Percentiles rank a stretch among this genome's conserved stretches.
phyloP scores from a whole-genome alignment of 1,140 invertebrate genomes.

The Hypothenemus hampei region DNA sequence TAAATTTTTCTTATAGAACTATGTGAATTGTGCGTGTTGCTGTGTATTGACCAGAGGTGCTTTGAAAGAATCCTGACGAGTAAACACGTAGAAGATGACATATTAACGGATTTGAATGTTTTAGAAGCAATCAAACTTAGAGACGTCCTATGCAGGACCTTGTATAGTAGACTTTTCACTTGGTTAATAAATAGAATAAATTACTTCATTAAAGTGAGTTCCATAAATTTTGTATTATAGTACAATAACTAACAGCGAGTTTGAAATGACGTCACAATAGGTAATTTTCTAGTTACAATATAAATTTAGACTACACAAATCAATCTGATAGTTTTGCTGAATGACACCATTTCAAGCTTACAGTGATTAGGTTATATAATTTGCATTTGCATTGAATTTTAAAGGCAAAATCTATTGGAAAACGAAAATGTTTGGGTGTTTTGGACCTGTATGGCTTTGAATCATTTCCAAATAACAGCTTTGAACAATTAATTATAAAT shows the following conservation, averaged over 20 bases:
- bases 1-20: constrained; percentile 49
- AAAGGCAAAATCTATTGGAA: constrained; percentile 49
- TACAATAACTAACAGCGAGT: too few relatives aligned
- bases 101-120: constrained; percentile 60
- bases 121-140: constrained; percentile 55
- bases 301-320: too few relatives aligned
- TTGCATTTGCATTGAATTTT: too few relatives aligned
- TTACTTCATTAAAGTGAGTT: constrained; percentile 61
- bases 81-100: constrained; percentile 55
- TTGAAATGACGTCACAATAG: too few relatives aligned
- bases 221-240: too few relatives aligned
- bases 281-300: too few relatives aligned
- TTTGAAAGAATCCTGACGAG: constrained; percentile 56
- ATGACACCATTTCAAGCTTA: too few relatives aligned
- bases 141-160: constrained; percentile 62
- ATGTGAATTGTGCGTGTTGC: constrained; percentile 55
- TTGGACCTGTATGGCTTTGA: constrained; percentile 89
- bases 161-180: constrained; percentile 72
- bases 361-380: too few relatives aligned
- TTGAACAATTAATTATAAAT: constrained; percentile 84
- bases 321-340: too few relatives aligned
- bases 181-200: constrained; percentile 73
- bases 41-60: constrained; percentile 49
- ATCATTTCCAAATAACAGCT: constrained; percentile 66
- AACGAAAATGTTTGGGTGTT: constrained; percentile 62